Base-by-base conservation (phyloP, 1,140 invertebrate species). In the Panagrolaimus sp. region DNA sequence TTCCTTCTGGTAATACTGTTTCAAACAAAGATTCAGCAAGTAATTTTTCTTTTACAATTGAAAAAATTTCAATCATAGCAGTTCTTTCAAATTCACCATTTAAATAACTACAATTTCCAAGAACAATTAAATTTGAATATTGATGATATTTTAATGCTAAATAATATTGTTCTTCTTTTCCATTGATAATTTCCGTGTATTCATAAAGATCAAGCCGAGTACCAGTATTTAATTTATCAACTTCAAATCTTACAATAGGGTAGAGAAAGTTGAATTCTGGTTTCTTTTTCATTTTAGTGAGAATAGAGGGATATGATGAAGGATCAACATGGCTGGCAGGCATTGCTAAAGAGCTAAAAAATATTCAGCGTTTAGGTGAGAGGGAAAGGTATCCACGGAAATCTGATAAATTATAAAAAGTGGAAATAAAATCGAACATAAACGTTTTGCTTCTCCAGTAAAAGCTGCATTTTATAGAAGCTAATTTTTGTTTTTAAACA, bases 201-300 rank as follows among this genome's bases (percentile, higher is more conserved):
- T 57, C 51, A 57, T n/a, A 57, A 57, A 57, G 9, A 20, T 57
- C 20, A 5, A 57, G 27, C 13, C 0, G 4, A 3, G 51, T 57
- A 16, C 51, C 51, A 25, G 51, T 27, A 57, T 57, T 57, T 11
- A 57, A 16, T 11, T 27, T 27, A 16, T 13, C 51, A 16, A 57
- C 51, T 57, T 57, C 51, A 57, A 57, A 57, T 57, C 20, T 57
- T 1, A 57, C 13, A 23, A 57, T 57, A 1, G 51, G 51, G 20
- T 16, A 27, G n/a, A 57, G n/a, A 20, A 57, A 27, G 4, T 57
- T 20, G 8, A 27, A 25, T 1, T 20, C 51, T 57, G 51, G 51
- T 38, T 7, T 2, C 2, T 38, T 38, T 38, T 38, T 38, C 7
- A 38, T 2, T 38, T 38, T 38, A 4, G 31, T 4, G 31, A 38